Percentiles rank a stretch among this genome's conserved stretches.
Conservation (phyloP, 2,113 vertebrate species). For the Xiphias gladius region DNA sequence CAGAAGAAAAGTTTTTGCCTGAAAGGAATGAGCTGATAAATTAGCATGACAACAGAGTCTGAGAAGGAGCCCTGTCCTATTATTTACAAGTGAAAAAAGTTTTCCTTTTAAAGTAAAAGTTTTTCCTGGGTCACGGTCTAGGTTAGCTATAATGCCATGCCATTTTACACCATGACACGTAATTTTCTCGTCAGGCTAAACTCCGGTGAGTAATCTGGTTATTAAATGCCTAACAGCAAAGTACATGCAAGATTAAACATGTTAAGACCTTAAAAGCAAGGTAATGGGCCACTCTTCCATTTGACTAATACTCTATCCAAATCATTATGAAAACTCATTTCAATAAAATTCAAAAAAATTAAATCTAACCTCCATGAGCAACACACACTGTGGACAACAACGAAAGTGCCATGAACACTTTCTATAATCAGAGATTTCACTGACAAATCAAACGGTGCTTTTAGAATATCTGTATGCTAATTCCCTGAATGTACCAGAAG, state of each 20-base stretch:
- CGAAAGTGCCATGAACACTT: background rate
- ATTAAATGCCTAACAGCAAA: background rate
- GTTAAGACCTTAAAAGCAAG: too few species aligned
- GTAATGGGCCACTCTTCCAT: too few species aligned
- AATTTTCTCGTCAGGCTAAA: background rate
- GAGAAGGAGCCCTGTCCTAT: background rate
- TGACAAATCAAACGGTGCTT: background rate
- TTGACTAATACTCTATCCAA: too few species aligned
- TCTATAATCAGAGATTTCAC: too few species aligned
- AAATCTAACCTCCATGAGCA: background rate
- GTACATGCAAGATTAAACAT: background rate
- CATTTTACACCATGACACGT: too few species aligned
- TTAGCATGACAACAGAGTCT: background rate
- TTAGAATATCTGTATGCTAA: slow-evolving; percentile 4
- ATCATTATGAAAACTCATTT: too few species aligned
- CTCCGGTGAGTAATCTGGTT: background rate
- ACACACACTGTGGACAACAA: background rate
- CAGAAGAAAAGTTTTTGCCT: background rate
- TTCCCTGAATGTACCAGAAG: slow-evolving; percentile 4
- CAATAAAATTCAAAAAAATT: background rate
- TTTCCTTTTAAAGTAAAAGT: background rate
- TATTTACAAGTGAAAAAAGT: background rate
- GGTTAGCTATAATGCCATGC: too few species aligned
- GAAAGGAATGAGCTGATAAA: background rate
- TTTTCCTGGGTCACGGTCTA: background rate